Evolutionary conservation across 2,797 vertebrate genomes (phyloP).

Genomic region (Gymnoscopelus microlampas): DNA sequence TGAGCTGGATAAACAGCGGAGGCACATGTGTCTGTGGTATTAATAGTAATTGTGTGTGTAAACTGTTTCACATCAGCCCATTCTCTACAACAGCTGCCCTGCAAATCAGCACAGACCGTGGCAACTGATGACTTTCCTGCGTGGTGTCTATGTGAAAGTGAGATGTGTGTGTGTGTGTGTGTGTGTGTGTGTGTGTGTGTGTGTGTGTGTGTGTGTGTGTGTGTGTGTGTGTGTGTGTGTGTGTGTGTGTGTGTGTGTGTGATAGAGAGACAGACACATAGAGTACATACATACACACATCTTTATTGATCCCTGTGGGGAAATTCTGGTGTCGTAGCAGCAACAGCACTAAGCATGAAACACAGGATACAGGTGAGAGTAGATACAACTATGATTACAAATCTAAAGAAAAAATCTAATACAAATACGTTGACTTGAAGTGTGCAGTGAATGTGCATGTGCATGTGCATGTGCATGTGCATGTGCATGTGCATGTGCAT

Average conservation of each 20-base stretch:
- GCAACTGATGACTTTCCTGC: constrained; percentile 70
- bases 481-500: constrained; percentile 4
- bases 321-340: neutral
- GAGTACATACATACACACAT: constrained; percentile 5
- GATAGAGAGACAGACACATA: constrained; percentile 1
- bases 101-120: constrained; percentile 71
- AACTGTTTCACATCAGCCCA: constrained; percentile 80
- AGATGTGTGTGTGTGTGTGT: neutral
- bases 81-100: constrained; percentile 81
- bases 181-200: constrained; percentile 29
- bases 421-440: too few species aligned
- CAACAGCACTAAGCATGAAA: too few species aligned
- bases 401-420: too few species aligned
- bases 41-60: constrained; percentile 87
- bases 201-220: constrained; percentile 14
- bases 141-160: neutral
- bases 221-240: neutral
- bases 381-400: too few species aligned
- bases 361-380: too few species aligned
- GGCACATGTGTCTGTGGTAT: constrained; percentile 80
- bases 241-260: constrained; percentile 1
- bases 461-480: too few species aligned
- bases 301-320: constrained; percentile 29
- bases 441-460: neutral
- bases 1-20: constrained; percentile 70